Conservation (phyloP, 1,140 invertebrate species). For the Schlechtendalia chinensis region DNA sequence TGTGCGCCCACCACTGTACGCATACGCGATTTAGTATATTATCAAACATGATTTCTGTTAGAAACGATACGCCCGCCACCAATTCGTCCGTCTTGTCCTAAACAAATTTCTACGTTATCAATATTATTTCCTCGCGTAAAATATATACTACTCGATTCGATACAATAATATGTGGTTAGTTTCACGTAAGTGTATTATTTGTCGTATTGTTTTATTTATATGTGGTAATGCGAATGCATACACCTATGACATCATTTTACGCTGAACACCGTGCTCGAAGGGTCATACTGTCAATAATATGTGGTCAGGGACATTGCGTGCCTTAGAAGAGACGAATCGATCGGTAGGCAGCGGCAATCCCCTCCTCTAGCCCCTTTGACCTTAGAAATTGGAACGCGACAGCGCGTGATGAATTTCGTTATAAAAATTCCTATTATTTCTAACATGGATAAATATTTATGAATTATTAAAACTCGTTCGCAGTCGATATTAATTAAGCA, state of each 20-base stretch:
- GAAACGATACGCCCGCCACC: not conserved
- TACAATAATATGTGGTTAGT: not conserved
- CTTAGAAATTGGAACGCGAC: not conserved
- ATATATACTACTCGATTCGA: not conserved
- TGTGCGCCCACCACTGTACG: too few species aligned
- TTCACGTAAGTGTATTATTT: not conserved
- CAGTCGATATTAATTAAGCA: not conserved
- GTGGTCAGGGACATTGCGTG: conserved; percentile 30
- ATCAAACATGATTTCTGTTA: not conserved
- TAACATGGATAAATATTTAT: not conserved
- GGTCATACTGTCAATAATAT: conserved; percentile 31
- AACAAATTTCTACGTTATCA: too few species aligned
- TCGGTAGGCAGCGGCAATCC: not conserved
- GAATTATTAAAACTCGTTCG: not conserved
- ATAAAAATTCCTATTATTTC: not conserved
- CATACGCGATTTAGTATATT: too few species aligned
- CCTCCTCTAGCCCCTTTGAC: not conserved
- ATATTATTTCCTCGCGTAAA: too few species aligned
- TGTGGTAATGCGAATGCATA: not conserved
- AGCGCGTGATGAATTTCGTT: not conserved
- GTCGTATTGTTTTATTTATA: not conserved
- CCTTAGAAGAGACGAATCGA: conserved; percentile 6
- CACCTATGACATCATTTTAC: conserved; percentile 28
- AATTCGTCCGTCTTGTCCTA: too few species aligned
- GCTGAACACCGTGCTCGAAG: not conserved